These are phyloP conservation scores for Anoplopoma fimbria DNA, from an alignment of 2,113 vertebrate genomes.

Conservation along the genomic window DNA sequence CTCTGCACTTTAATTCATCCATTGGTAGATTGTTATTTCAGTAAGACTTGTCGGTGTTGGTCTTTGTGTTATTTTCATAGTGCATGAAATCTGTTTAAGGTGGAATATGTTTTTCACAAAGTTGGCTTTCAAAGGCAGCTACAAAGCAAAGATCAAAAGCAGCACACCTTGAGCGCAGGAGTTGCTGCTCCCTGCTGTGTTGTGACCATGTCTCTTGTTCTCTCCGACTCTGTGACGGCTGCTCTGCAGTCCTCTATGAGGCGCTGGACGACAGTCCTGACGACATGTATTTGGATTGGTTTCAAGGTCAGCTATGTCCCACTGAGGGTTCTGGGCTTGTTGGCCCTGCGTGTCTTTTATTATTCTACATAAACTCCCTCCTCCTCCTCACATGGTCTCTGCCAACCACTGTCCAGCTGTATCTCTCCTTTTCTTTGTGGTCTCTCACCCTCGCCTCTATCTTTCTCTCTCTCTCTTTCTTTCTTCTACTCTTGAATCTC, in stretches of 20 bases:
- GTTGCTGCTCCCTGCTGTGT: constrained; percentile 18
- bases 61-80: no score
- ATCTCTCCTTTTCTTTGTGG: constrained; percentile 48
- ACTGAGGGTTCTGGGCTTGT: constrained; percentile 60
- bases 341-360: constrained; percentile 46
- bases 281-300: constrained; percentile 86
- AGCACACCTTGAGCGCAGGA: constrained; percentile 23
- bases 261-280: constrained; percentile 84
- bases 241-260: constrained; percentile 84
- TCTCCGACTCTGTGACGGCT: constrained; percentile 70
- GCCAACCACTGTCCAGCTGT: constrained; percentile 59
- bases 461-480: constrained; percentile 29
- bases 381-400: constrained; percentile 41
- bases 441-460: constrained; percentile 38
- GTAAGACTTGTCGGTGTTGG: background rate
- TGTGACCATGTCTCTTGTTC: constrained; percentile 82
- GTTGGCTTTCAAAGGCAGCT: background rate
- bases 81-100: background rate
- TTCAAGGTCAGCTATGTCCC: constrained; percentile 84
- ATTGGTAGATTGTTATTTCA: background rate
- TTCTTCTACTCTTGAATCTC: constrained; percentile 25
- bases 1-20: background rate
- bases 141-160: constrained; percentile 7
- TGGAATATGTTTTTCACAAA: background rate
- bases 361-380: constrained; percentile 37